Conservation (phyloP, 35 echinoderm and acorn worm species). For the Lytechinus pictus region DNA sequence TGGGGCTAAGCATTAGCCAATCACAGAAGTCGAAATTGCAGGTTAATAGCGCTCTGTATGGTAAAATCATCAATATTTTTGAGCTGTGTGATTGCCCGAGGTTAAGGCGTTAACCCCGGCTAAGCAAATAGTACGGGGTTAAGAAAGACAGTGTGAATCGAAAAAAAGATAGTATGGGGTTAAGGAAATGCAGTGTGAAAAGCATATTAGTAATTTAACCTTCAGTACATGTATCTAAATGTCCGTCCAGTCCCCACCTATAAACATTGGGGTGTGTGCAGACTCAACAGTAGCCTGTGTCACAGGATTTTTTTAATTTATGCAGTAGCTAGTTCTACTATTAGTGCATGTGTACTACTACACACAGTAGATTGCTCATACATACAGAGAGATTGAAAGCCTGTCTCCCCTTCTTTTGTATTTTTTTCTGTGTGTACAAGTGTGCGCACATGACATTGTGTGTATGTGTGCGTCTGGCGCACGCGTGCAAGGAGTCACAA, state of each 20-base stretch:
- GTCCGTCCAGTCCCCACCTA: background rate
- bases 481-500: slow-evolving; percentile 22
- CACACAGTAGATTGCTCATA: slow-evolving; percentile 25
- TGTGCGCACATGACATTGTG: slow-evolving; percentile 34
- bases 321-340: slow-evolving; percentile 45
- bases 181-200: too few species aligned
- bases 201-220: too few species aligned
- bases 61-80: too few species aligned
- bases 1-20: too few species aligned
- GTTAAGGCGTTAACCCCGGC: too few species aligned
- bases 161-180: too few species aligned
- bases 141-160: too few species aligned
- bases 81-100: too few species aligned
- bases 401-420: slow-evolving; percentile 21
- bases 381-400: slow-evolving; percentile 11
- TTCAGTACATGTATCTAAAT: too few species aligned
- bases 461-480: slow-evolving; percentile 45
- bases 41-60: too few species aligned
- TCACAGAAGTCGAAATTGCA: too few species aligned
- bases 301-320: slow-evolving; percentile 38
- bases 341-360: slow-evolving; percentile 32
- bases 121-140: too few species aligned
- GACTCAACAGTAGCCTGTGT: slow-evolving; percentile 32
- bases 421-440: slow-evolving; percentile 20
- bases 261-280: background rate